Evolutionary conservation across 2,888 invertebrate genomes (phyloP).

Genomic region (Mimas tiliae): DNA sequence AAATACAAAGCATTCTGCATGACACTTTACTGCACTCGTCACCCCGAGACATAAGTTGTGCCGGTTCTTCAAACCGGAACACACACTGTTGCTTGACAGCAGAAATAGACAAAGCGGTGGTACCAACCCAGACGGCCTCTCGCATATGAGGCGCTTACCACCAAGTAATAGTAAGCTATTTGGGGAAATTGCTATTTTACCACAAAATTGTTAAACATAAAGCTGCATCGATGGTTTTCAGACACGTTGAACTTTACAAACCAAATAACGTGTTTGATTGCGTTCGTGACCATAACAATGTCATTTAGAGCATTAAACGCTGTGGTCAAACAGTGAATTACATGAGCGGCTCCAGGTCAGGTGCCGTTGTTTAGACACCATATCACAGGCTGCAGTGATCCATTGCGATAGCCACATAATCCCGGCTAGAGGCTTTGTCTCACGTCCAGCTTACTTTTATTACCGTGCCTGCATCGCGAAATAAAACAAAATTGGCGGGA

Average conservation of each 20-base stretch:
- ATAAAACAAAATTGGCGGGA: slow-evolving; percentile 85
- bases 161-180: neutral
- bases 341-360: slow-evolving; percentile 57
- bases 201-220: neutral
- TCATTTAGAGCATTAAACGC: slow-evolving; percentile 19
- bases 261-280: neutral
- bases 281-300: slow-evolving; percentile 17
- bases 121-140: too few relatives aligned
- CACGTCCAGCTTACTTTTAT: slow-evolving; percentile 85
- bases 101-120: too few relatives aligned
- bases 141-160: too few relatives aligned
- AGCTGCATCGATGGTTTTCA: slow-evolving; percentile 11
- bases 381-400: slow-evolving; percentile 79
- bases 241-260: slow-evolving; percentile 14
- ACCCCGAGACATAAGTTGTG: too few relatives aligned
- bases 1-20: too few relatives aligned
- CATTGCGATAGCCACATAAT: slow-evolving; percentile 80
- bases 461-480: slow-evolving; percentile 82
- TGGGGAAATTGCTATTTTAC: neutral
- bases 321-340: slow-evolving; percentile 42
- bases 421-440: slow-evolving; percentile 80
- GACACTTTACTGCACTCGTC: too few relatives aligned
- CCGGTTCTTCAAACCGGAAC: too few relatives aligned
- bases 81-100: too few relatives aligned
- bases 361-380: slow-evolving; percentile 73